phyloP scores from a whole-genome alignment of 2,888 invertebrate species.

The Tenthredo mesomela region DNA sequence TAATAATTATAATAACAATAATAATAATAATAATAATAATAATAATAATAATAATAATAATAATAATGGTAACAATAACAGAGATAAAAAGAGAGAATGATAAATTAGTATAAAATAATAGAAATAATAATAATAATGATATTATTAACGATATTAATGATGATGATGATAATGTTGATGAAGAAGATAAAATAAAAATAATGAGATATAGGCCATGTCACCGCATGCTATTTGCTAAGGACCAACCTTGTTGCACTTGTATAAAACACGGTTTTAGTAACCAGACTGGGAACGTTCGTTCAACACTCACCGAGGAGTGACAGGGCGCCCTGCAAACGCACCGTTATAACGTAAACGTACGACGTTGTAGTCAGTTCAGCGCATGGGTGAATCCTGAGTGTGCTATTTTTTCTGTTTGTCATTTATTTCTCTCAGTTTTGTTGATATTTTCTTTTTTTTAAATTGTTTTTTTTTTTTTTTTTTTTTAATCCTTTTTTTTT shows the following conservation, averaged over 20 bases:
- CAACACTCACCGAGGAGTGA: conserved; percentile 77
- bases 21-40: conserved; percentile 54
- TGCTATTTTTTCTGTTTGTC: conserved; percentile 60
- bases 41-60: conserved; percentile 54
- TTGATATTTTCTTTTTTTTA: conserved; percentile 19
- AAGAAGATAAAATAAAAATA: conserved; percentile 66
- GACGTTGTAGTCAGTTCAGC: conserved; percentile 68
- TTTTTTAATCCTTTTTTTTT: conserved; percentile 35
- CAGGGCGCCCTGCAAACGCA: conserved; percentile 77
- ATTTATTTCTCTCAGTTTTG: conserved; percentile 25
- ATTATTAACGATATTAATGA: conserved; percentile 64
- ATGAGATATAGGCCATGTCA: conserved; percentile 75
- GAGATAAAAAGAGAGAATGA: conserved; percentile 47
- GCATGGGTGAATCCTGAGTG: conserved; percentile 69
- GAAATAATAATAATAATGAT: conserved; percentile 61
- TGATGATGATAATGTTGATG: conserved; percentile 61
- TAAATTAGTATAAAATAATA: conserved; percentile 54
- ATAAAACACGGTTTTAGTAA: conserved; percentile 77
- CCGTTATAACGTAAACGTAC: conserved; percentile 75
- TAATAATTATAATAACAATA: conserved; percentile 55
- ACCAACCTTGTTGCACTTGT: conserved; percentile 78
- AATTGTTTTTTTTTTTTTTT: background rate
- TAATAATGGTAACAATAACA: conserved; percentile 53
- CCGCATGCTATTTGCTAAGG: conserved; percentile 78
- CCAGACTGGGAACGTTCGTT: conserved; percentile 75